phyloP scores from a whole-genome alignment of 2,797 vertebrate species.

The Lepilemur ruficaudatus region DNA sequence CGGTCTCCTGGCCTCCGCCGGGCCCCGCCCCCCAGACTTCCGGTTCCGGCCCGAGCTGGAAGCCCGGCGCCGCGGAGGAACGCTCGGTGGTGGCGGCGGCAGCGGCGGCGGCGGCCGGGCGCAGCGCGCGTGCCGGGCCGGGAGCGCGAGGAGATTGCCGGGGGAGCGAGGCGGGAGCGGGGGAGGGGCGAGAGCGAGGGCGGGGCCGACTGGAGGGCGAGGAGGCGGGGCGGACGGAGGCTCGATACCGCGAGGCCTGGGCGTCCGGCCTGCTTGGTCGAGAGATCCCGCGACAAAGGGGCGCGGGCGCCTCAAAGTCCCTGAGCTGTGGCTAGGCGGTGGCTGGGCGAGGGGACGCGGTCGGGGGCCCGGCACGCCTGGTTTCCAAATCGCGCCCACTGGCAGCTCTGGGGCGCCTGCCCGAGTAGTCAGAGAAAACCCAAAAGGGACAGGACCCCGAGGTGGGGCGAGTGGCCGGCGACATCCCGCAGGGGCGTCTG shows the following conservation, averaged over 20 bases:
- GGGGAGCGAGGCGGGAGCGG: conserved; percentile 56
- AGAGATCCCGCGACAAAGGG: conserved; percentile 40
- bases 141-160: conserved; percentile 70
- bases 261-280: conserved; percentile 61
- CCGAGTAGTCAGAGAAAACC: neutral
- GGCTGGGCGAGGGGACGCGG: neutral
- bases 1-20: conserved; percentile 74
- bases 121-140: conserved; percentile 70
- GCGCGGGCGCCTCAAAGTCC: conserved; percentile 23
- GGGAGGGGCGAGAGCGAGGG: conserved; percentile 60
- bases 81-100: conserved; percentile 34
- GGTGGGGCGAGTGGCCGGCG: neutral
- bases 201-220: conserved; percentile 44
- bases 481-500: neutral
- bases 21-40: conserved; percentile 78
- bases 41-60: conserved; percentile 78
- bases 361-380: fast-evolving
- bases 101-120: conserved; percentile 9
- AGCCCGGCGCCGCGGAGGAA: conserved; percentile 50
- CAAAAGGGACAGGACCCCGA: neutral
- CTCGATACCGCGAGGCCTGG: conserved; percentile 55
- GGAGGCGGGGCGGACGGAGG: conserved; percentile 57
- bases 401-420: fast-evolving
- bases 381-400: fast-evolving
- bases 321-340: neutral